A percentile compares a stretch with the other conserved stretches of the same genome.
These are phyloP conservation scores for Siphamia tubifer DNA, from an alignment of 2,113 vertebrate genomes.

Conservation along the genomic window DNA sequence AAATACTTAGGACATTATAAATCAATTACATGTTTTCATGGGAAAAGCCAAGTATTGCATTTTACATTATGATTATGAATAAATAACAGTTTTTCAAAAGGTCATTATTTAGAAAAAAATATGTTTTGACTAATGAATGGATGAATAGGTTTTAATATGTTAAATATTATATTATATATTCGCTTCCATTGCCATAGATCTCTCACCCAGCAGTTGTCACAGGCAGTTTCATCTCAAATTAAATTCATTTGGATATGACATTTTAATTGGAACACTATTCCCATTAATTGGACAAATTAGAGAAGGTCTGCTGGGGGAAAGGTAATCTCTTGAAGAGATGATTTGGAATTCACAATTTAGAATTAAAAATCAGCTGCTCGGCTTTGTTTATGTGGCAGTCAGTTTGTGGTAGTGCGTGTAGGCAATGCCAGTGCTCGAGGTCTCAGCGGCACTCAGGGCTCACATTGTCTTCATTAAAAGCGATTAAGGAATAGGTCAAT, in stretches of 20 bases:
- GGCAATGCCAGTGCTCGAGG: conserved; percentile 17
- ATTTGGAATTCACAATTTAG: conserved; percentile 67
- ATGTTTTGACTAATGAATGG: background rate
- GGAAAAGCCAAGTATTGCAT: background rate
- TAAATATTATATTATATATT: too few species aligned
- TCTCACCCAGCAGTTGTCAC: conserved; percentile 47
- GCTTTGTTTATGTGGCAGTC: conserved; percentile 66
- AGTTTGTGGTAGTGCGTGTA: conserved; percentile 26
- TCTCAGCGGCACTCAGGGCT: conserved; percentile 59
- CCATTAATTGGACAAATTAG: conserved; percentile 79
- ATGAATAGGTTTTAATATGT: conserved; percentile 24
- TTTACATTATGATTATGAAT: background rate
- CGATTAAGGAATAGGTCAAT: conserved; percentile 79
- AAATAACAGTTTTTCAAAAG: background rate
- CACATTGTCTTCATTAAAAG: conserved; percentile 76
- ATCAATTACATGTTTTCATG: background rate
- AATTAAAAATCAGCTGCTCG: conserved; percentile 62
- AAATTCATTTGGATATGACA: conserved; percentile 74
- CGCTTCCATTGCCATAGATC: conserved; percentile 38
- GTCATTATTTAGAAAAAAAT: background rate
- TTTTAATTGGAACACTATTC: conserved; percentile 79
- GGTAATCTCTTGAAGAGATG: conserved; percentile 63
- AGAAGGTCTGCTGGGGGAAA: conserved; percentile 69
- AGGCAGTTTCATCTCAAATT: conserved; percentile 65
- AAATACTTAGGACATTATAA: background rate